A percentile compares a stretch with the other conserved stretches of the same genome.
Conservation (phyloP, 2,888 invertebrate species). For the Beris chalybata region DNA sequence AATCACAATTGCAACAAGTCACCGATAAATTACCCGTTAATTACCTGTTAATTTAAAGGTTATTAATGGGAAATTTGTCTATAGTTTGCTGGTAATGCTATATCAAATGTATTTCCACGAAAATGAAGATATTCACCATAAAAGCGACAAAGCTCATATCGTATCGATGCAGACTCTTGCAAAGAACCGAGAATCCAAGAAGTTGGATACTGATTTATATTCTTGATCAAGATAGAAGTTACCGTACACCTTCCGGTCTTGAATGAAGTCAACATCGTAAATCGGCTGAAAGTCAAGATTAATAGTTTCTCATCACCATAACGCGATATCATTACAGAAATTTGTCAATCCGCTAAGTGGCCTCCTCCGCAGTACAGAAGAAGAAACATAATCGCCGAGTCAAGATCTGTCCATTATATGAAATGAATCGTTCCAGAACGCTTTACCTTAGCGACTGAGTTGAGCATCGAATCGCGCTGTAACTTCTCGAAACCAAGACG, state of each 20-base stretch:
- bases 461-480: neutral
- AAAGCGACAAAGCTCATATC: too few relatives aligned
- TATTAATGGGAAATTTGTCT: too few relatives aligned
- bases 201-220: too few relatives aligned
- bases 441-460: neutral
- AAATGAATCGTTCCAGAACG: neutral
- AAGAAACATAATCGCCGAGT: neutral
- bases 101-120: too few relatives aligned
- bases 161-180: too few relatives aligned
- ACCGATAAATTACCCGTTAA: too few relatives aligned
- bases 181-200: too few relatives aligned
- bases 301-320: slow-evolving; percentile 20
- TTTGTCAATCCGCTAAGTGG: slow-evolving; percentile 19
- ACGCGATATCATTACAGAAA: slow-evolving; percentile 9
- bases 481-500: slow-evolving; percentile 13
- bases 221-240: too few relatives aligned
- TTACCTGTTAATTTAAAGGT: too few relatives aligned
- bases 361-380: neutral
- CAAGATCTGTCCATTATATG: neutral
- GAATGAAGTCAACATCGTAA: slow-evolving; percentile 5
- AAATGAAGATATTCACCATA: too few relatives aligned
- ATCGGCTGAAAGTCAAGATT: neutral
- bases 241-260: slow-evolving; percentile 16
- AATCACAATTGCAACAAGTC: too few relatives aligned
- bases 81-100: too few relatives aligned